These are phyloP conservation scores for Pammene fasciana DNA, from an alignment of 2,888 invertebrate species.

Conservation along the genomic window DNA sequence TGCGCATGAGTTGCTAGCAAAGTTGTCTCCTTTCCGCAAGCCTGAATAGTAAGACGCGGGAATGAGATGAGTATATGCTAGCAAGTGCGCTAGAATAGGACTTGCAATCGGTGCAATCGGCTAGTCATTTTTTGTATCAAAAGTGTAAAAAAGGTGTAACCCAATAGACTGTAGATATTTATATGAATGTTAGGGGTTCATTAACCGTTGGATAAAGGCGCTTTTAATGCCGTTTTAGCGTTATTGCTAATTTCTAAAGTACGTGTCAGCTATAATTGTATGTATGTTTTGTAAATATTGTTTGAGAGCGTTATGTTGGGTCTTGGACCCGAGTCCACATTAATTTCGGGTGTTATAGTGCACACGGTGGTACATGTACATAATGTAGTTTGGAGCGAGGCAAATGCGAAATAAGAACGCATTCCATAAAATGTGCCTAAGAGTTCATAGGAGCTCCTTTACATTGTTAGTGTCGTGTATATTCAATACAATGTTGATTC, in stretches of 20 bases:
- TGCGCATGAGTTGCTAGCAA: slow-evolving; percentile 1
- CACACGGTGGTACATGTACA: slow-evolving; percentile 56
- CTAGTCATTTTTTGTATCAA: slow-evolving; percentile 52
- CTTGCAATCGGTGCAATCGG: slow-evolving; percentile 30
- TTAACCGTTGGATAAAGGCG: slow-evolving; percentile 57
- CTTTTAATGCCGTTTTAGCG: slow-evolving; percentile 63
- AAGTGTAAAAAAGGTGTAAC: slow-evolving; percentile 60
- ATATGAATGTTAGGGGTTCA: slow-evolving; percentile 78
- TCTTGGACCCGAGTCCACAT: slow-evolving; percentile 51
- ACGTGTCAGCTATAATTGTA: slow-evolving; percentile 44
- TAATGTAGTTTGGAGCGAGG: slow-evolving; percentile 67
- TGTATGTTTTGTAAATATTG: slow-evolving; percentile 66
- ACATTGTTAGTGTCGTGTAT: slow-evolving; percentile 65
- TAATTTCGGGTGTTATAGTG: slow-evolving; percentile 44
- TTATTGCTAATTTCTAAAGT: slow-evolving; percentile 45
- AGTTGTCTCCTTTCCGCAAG: slow-evolving; percentile 3
- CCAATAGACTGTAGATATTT: slow-evolving; percentile 76
- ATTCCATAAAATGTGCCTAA: slow-evolving; percentile 77
- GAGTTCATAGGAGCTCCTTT: slow-evolving; percentile 62
- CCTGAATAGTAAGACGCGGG: not conserved
- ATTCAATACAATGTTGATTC: slow-evolving; percentile 35
- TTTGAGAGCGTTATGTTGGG: slow-evolving; percentile 51
- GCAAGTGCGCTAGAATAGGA: slow-evolving; percentile 5
- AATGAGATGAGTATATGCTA: slow-evolving; percentile 4
- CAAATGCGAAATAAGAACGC: slow-evolving; percentile 62